Percentiles rank a stretch among this genome's conserved stretches.
These are phyloP conservation scores for Furcula furcula DNA, from an alignment of 2,888 invertebrate species.

Conservation along the genomic window DNA sequence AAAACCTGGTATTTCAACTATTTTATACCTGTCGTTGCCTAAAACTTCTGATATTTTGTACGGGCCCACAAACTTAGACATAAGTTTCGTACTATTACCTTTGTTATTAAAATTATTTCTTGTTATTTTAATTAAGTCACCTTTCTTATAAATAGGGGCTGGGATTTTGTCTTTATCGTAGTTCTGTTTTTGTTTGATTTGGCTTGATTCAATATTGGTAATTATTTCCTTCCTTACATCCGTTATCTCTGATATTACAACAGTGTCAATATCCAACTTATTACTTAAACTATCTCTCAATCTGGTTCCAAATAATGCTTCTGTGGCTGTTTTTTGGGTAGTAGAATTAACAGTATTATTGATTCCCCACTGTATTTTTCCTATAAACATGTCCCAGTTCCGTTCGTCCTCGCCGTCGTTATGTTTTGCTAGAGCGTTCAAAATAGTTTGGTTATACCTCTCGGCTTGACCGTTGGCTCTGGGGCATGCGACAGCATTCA, in stretches of 20 bases:
- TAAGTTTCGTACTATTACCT: constrained; percentile 24
- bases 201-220: constrained; percentile 8
- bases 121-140: constrained; percentile 24
- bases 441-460: constrained; percentile 5
- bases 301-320: constrained; percentile 2
- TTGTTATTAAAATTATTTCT: constrained; percentile 16
- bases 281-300: too few relatives aligned
- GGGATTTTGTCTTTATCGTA: constrained; percentile 17
- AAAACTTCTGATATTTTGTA: constrained; percentile 12
- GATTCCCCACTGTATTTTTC: constrained; percentile 6
- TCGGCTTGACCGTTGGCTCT: constrained; percentile 7
- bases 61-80: constrained; percentile 18
- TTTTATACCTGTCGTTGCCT: constrained; percentile 18
- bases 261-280: too few relatives aligned
- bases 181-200: constrained; percentile 11
- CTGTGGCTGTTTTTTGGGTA: constrained; percentile 4
- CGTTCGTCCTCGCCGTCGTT: constrained; percentile 2
- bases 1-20: constrained; percentile 4
- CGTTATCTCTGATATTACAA: background rate
- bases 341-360: constrained; percentile 1
- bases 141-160: constrained; percentile 12
- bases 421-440: constrained; percentile 3
- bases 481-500: constrained; percentile 6
- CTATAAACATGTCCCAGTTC: constrained; percentile 4
- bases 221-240: constrained; percentile 6